Base-by-base conservation (phyloP, 2,113 vertebrate species). In the Toxotes chatareus region DNA sequence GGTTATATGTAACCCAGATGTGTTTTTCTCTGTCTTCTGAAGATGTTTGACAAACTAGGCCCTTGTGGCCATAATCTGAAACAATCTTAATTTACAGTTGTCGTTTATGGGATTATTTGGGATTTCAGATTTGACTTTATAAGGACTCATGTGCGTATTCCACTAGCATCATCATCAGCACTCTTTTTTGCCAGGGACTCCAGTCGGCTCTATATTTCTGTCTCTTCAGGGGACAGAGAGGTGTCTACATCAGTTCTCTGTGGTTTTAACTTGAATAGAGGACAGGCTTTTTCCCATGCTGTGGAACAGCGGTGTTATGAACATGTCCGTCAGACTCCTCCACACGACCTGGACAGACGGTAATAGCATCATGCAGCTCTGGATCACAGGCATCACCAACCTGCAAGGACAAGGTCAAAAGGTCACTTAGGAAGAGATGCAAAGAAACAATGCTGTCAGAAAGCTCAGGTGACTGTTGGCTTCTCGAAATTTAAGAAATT, bases 331-430 rank as follows among this genome's bases (percentile, higher is more conserved):
- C 91, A 97, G 66, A 51, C 93, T 97, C 87, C 90, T 96, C 97
- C 98, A 99, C 66, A 99, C 74, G 19, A 94, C 90, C 82, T 96
- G 94, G 67, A 96, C 61, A 0, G 97, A 96, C 5, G 98, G 97
- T 56, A 98, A 65, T 1, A 95, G 88, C 96, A 98, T 96, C 61
- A 99, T 80, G 85, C 94, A 95, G 82, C 95, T 96, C 83, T 94
- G 97, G 88, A 97, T 92, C 56, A 95, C 91, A n/a, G 98, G 98
- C 94, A 96, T 94, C 93, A 97, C 89, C 87, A 99, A 65, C 98
- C 98, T 99, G 92, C 6, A 36, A 61, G 65, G 70, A 42, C 55
- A 55, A 70, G 49, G 23, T 38, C 9, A 55, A 38, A 27, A 27
- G 27, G 27, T 27, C 27, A 27, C 27, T 27, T 27, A 38, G 36